Base-by-base conservation (phyloP, 2,113 vertebrate species). In the Acanthochromis polyacanthus region DNA sequence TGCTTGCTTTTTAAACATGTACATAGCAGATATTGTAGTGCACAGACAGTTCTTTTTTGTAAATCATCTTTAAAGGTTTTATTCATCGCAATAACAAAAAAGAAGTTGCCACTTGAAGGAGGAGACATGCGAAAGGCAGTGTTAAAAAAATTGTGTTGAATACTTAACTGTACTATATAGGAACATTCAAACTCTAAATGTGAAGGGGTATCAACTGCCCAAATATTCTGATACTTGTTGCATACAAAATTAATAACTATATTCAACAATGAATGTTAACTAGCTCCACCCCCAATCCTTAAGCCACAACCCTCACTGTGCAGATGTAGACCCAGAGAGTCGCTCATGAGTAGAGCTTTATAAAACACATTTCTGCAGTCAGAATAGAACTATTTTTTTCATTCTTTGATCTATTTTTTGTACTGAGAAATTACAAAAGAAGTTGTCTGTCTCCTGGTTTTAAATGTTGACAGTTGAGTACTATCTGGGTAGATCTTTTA, bases 1-100 rank as follows among this genome's bases (percentile, higher is more conserved):
- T 96, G 97, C 97, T 98, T 98, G 97, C 97, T 98, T 99, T 99
- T 98, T 99, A 97, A 94, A 97, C 94, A 95, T 95, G 95, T 98
- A 97, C 96, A 97, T 96, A 95, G 83, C 82, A 94, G 93, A 91
- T 88, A 90, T 82, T 89, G 95, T 98, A 97, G 96, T 96, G 93
- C 94, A 96, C 94, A 95, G 94, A 72, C 65, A 36, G 60, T 93
- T 96, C 95, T 94, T 96, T 95, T 97, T 97, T 97, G 93, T 97
- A 97, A 87, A 96, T 94, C 96, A 97, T 96, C 94, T 91, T 96
- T 96, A 96, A 96, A 96, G 40, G 96, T 96, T 96, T 91, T 95
- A 95, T 94, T 95, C 95, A 96, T 98, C 94, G 97, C 97, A 99
- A 98, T 99, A 99, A 98, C 95, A 94, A 92, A 95, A 78, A 78